Conservation (phyloP, 2,888 invertebrate genomes). For the Tiliacea citrago region DNA sequence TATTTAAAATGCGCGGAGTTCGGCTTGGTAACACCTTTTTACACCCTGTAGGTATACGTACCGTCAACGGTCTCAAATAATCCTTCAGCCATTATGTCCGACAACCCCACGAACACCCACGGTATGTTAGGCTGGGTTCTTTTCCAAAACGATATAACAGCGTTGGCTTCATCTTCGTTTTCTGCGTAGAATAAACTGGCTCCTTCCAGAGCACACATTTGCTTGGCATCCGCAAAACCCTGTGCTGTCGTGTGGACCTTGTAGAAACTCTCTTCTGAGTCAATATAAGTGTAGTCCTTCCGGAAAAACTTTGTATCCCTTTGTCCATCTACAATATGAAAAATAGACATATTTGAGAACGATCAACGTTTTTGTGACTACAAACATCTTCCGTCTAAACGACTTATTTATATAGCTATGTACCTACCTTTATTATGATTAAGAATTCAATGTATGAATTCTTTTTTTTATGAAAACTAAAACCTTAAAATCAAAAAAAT, state of each 20-base stretch:
- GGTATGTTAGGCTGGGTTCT: conserved; percentile 64
- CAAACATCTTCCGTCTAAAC: neutral
- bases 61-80: conserved; percentile 23
- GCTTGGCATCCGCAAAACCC: conserved; percentile 78
- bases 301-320: conserved; percentile 75
- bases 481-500: too few species aligned
- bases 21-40: neutral
- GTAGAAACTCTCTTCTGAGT: conserved; percentile 77
- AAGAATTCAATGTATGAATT: too few species aligned
- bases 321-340: conserved; percentile 73
- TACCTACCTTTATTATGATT: neutral
- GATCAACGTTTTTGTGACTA: neutral
- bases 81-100: conserved; percentile 59
- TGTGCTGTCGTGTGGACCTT: conserved; percentile 79
- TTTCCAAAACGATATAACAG: conserved; percentile 71
- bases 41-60: conserved; percentile 7
- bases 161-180: conserved; percentile 72
- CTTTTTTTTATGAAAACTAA: too few species aligned
- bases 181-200: conserved; percentile 79
- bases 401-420: neutral
- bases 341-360: neutral
- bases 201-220: conserved; percentile 76
- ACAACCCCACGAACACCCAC: conserved; percentile 74
- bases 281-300: conserved; percentile 79
- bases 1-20: too few species aligned